Evolutionary conservation across 2,797 vertebrate species (phyloP).

Genomic region (Glyptemys insculpta): DNA sequence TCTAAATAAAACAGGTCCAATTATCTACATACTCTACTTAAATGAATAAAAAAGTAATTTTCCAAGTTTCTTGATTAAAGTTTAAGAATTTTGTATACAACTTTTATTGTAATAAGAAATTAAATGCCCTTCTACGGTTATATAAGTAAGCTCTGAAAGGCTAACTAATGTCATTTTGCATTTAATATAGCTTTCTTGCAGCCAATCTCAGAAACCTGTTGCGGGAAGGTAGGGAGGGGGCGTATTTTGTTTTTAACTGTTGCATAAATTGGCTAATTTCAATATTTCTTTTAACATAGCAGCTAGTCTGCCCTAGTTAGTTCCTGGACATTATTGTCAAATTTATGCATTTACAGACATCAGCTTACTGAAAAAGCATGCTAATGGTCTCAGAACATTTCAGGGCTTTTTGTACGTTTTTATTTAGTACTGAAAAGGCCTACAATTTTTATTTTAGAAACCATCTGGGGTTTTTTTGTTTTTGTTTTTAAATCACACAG

Average conservation of each 20-base stretch:
- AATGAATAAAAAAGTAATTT: slow-evolving; percentile 57
- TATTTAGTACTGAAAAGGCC: background rate
- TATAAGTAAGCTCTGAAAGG: background rate
- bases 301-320: slow-evolving; percentile 67
- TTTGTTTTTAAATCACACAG: too few species aligned
- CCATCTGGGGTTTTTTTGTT: background rate
- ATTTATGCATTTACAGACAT: slow-evolving; percentile 56
- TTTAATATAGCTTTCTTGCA: slow-evolving; percentile 37
- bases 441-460: background rate
- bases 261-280: background rate
- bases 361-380: slow-evolving; percentile 47
- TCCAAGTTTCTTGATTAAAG: slow-evolving; percentile 57
- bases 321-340: slow-evolving; percentile 46
- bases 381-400: background rate
- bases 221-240: fast-evolving
- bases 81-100: background rate
- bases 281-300: slow-evolving; percentile 34
- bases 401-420: background rate
- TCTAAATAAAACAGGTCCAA: slow-evolving; percentile 47
- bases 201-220: slow-evolving; percentile 58
- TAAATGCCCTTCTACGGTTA: background rate
- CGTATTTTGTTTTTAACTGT: too few species aligned
- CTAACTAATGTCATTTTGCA: background rate
- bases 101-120: background rate
- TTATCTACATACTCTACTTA: slow-evolving; percentile 52